Conservation (phyloP, 2,797 vertebrate species). For the Pachyuromys duprasi region DNA sequence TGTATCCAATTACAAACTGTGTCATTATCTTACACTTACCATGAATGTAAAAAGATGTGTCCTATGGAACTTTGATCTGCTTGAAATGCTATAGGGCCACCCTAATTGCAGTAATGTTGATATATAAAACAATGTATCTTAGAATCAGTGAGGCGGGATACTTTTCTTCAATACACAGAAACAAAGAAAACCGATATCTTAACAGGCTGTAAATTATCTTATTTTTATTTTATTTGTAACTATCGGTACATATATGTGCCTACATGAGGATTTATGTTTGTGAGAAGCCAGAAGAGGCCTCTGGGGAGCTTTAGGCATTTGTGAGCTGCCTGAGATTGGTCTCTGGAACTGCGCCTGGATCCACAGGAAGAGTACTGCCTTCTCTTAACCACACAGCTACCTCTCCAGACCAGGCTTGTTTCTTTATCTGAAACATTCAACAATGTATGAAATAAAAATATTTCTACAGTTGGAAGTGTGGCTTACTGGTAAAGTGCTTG, state of each 20-base stretch:
- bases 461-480: neutral
- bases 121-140: neutral
- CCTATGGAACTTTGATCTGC: neutral
- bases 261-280: neutral
- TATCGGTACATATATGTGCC: neutral
- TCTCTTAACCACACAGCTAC: neutral
- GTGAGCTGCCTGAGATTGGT: neutral
- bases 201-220: neutral
- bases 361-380: neutral
- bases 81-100: neutral
- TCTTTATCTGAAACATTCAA: neutral
- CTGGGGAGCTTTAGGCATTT: neutral
- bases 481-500: neutral
- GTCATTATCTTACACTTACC: neutral
- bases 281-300: neutral
- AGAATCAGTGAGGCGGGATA: neutral
- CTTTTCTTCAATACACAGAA: slow-evolving; percentile 24
- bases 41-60: slow-evolving; percentile 10
- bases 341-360: neutral
- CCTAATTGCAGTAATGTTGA: neutral
- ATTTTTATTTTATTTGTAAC: neutral
- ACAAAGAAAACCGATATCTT: neutral
- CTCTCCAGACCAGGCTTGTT: neutral
- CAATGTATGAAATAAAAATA: neutral
- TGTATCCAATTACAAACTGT: neutral